Evolutionary conservation across 1,140 invertebrate species (phyloP).

Genomic region (Macrosteles quadrilineatus): DNA sequence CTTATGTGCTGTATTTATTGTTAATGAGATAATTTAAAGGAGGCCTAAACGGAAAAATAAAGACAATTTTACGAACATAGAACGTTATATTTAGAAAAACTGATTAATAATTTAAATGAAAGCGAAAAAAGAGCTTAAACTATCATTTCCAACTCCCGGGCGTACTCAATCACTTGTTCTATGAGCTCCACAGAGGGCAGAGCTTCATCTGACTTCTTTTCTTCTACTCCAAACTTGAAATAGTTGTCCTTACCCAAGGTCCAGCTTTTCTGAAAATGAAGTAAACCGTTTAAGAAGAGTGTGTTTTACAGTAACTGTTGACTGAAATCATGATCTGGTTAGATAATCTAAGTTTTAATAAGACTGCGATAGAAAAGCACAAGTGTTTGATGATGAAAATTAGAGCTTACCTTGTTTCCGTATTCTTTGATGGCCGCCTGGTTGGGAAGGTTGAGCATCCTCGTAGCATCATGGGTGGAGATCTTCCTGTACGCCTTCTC

Average conservation of each 20-base stretch:
- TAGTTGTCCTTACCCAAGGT: slow-evolving; percentile 73
- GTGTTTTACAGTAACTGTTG: too few species aligned
- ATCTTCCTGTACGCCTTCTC: slow-evolving; percentile 96
- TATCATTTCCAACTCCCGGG: slow-evolving; percentile 98
- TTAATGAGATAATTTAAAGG: too few species aligned
- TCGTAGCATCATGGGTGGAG: slow-evolving; percentile 80
- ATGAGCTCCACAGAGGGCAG: slow-evolving; percentile 90
- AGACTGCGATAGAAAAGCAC: too few species aligned
- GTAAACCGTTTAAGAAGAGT: slow-evolving; percentile 42
- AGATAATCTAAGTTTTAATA: too few species aligned
- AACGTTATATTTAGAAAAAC: background rate
- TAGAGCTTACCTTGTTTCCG: slow-evolving; percentile 68
- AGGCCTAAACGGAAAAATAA: too few species aligned
- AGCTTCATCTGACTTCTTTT: slow-evolving; percentile 76
- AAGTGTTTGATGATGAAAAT: too few species aligned
- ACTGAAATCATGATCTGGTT: too few species aligned
- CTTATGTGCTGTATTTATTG: too few species aligned
- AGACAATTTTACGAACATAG: background rate
- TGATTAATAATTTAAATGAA: too few species aligned
- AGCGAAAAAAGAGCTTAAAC: slow-evolving; percentile 62
- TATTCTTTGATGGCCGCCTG: slow-evolving; percentile 77
- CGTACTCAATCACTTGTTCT: slow-evolving; percentile 94
- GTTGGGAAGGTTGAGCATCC: slow-evolving; percentile 85
- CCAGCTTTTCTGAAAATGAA: slow-evolving; percentile 73
- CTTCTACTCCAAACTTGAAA: slow-evolving; percentile 73